Evolutionary conservation across 2,113 vertebrate genomes (phyloP), one percentile per base, ranked within the genome.

Genomic region (Cariama cristata): DNA sequence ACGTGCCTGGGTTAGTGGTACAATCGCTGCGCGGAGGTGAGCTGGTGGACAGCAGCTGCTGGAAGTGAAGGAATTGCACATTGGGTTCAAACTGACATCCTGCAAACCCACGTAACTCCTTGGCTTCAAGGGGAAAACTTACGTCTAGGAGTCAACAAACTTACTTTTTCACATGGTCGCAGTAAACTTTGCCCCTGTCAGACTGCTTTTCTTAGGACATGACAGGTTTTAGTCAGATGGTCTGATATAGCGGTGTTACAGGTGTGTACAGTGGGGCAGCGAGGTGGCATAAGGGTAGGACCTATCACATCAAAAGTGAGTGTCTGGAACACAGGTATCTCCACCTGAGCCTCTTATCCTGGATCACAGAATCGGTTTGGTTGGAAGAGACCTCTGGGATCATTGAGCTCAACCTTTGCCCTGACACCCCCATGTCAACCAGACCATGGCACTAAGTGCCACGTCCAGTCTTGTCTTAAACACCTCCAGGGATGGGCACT

Each of bases 101-200:
- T 67, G 63, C 63, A 74, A 33, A 55, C 26, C 5, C 60, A 5
- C 24, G 0, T 4, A 18, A 11, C 20, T 42, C 26, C 11, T 24
- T 20, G 32, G 15, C 44, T 87, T 58, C 38, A 17, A 30, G 67
- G 58, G 10, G 20, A 44, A 53, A 76, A 21, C 8, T 79, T 45
- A 5, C 14, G 76, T 42, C 11, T 21, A 30, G 53, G 55, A 82
- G 81, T 17, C 38, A 21, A 14, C 14, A 32, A 50, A 42, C 15
- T 45, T 28, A 14, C 15, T n/a, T 35, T 50, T 63, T 33, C 24
- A 4, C 0, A 0, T 38, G 49, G n/a, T 8, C 6, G 0, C 10
- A 7, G 55, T 14, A 45, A 91, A 26, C 5, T 19, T 38, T 7
- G 2, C 18, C 32, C 12, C 20, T 14, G 11, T 18, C 18, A n/a